These are phyloP conservation scores for Alentia gelatinosa DNA, from an alignment of 2,888 invertebrate genomes.

Conservation along the genomic window DNA sequence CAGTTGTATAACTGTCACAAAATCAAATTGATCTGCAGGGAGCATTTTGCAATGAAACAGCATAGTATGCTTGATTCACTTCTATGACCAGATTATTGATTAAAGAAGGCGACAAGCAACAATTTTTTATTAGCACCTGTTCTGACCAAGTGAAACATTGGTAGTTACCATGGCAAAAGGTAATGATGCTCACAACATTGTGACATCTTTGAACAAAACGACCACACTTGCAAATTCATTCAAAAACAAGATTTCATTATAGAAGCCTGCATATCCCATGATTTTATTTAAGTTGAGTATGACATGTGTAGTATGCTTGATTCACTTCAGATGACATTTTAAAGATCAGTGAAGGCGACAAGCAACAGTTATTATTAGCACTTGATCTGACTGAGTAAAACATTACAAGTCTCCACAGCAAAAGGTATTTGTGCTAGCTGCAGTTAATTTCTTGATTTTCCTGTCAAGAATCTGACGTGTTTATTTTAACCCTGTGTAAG, in stretches of 20 bases:
- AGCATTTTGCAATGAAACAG: no score
- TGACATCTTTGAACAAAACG: neutral
- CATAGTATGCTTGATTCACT: constrained; percentile 52
- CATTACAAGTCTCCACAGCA: neutral
- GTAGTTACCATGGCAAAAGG: neutral
- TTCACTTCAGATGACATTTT: constrained; percentile 19
- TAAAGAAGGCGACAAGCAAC: constrained; percentile 43
- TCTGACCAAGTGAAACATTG: constrained; percentile 32
- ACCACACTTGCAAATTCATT: neutral
- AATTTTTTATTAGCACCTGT: constrained; percentile 36
- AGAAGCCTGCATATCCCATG: neutral
- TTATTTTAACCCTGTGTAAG: no score
- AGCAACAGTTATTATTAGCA: constrained; percentile 41
- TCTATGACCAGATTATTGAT: neutral
- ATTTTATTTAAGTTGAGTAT: neutral
- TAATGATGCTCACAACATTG: neutral
- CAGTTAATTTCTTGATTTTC: no score
- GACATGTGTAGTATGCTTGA: neutral
- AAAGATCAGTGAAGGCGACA: constrained; percentile 61
- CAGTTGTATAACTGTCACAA: no score
- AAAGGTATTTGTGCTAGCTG: constrained; percentile 39
- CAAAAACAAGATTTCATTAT: no score
- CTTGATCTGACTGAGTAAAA: neutral
- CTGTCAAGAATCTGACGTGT: no score
- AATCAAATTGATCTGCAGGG: no score